Conservation (phyloP, 2,113 vertebrate genomes). For the Clinocottus analis region DNA sequence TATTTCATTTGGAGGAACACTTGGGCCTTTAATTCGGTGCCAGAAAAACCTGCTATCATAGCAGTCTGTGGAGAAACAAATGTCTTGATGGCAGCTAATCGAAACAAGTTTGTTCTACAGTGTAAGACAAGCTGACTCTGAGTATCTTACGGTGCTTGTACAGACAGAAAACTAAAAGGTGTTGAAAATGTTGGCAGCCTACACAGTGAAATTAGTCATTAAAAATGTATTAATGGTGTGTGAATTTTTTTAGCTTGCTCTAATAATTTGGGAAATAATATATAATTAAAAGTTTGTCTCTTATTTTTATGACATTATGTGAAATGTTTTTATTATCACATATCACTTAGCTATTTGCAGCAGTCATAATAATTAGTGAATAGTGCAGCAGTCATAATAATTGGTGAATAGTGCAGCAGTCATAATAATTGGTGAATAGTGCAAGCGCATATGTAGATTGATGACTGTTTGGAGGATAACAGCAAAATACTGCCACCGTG, state of each 20-base stretch:
- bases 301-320: constrained; percentile 16
- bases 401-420: too few species aligned
- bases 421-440: too few species aligned
- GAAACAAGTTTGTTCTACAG: not conserved
- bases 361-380: constrained; percentile 30
- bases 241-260: not conserved
- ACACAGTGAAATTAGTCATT: not conserved
- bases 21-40: not conserved
- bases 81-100: not conserved
- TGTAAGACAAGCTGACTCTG: not conserved
- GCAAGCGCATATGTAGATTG: not conserved
- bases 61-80: constrained; percentile 8
- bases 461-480: constrained; percentile 27
- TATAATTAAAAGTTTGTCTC: not conserved
- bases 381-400: constrained; percentile 23
- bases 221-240: not conserved
- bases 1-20: not conserved
- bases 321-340: constrained; percentile 1
- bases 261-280: not conserved
- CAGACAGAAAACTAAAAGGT: not conserved
- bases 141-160: not conserved
- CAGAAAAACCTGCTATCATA: not conserved
- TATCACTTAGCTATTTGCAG: constrained; percentile 20
- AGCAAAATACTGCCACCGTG: constrained; percentile 3
- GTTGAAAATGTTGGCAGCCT: not conserved